phyloP scores from a whole-genome alignment of 2,797 vertebrate species.

The Poecilia picta region DNA sequence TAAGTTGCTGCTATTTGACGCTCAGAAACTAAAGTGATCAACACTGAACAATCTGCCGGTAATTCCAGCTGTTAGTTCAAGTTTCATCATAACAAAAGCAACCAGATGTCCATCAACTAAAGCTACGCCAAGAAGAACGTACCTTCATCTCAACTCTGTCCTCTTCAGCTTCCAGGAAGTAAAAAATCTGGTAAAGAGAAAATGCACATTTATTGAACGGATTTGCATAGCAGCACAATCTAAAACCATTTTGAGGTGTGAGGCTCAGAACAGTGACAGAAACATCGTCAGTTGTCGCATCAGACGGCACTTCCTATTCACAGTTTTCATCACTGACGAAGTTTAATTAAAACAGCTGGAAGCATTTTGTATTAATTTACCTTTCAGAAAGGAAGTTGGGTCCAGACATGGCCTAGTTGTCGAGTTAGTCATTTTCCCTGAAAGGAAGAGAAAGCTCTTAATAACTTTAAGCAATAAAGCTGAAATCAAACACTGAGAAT shows the following conservation, averaged over 20 bases:
- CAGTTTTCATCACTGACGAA: conserved; percentile 73
- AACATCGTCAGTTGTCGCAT: conserved; percentile 85
- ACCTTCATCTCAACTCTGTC: neutral
- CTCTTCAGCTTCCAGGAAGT: neutral
- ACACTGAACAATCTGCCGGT: conserved; percentile 73
- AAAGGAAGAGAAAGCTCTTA: neutral
- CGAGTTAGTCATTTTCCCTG: neutral
- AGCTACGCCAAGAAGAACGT: neutral
- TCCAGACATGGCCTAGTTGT: neutral
- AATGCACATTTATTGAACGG: accelerated
- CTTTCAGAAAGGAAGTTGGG: neutral
- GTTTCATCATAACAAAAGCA: conserved; percentile 83
- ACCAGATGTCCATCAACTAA: neutral
- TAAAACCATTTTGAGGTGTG: neutral
- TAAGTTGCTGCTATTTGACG: neutral
- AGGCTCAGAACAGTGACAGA: conserved; percentile 71
- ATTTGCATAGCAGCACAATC: accelerated
- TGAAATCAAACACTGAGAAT: neutral
- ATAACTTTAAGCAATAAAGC: neutral
- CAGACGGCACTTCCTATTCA: conserved; percentile 85
- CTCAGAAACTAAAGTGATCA: conserved; percentile 73
- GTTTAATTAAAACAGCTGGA: accelerated
- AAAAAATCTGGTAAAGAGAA: neutral
- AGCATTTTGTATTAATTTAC: conserved; percentile 12
- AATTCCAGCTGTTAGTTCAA: conserved; percentile 90